These are phyloP conservation scores for Tribolium freemani DNA, from an alignment of 2,888 invertebrate genomes.

Conservation along the genomic window DNA sequence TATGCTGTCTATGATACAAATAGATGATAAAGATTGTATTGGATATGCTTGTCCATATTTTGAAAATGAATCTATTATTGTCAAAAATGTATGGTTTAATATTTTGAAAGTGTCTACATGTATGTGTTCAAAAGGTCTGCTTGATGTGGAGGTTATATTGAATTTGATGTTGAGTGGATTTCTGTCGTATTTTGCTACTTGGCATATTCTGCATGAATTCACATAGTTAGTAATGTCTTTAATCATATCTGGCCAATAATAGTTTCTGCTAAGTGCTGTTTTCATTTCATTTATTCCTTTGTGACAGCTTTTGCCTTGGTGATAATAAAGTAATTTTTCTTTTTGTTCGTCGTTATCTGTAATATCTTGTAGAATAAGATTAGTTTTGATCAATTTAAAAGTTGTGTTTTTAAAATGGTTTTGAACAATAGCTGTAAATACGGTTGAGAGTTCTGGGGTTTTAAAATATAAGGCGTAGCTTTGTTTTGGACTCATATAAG, in stretches of 20 bases:
- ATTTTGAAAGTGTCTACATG: constrained; percentile 14
- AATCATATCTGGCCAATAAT: constrained; percentile 11
- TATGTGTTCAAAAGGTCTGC: constrained; percentile 4
- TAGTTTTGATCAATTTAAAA: background rate
- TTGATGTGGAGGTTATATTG: background rate
- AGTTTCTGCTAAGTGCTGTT: background rate
- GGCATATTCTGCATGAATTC: background rate
- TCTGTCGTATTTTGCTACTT: constrained; percentile 2
- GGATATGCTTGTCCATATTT: background rate
- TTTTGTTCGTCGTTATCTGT: background rate
- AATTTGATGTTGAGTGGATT: background rate
- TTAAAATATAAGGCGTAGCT: background rate
- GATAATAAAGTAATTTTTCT: background rate
- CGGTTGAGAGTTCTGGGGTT: background rate
- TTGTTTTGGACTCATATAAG: background rate
- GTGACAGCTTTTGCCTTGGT: background rate
- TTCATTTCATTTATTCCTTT: background rate
- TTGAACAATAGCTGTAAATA: background rate
- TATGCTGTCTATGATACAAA: background rate
- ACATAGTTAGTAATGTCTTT: background rate
- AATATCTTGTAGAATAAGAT: background rate
- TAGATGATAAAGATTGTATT: background rate
- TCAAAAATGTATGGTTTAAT: background rate
- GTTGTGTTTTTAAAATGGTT: background rate
- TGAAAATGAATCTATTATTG: constrained; percentile 8